phyloP scores from a whole-genome alignment of 2,888 invertebrate species.

The Psococerastis gibbosa region DNA sequence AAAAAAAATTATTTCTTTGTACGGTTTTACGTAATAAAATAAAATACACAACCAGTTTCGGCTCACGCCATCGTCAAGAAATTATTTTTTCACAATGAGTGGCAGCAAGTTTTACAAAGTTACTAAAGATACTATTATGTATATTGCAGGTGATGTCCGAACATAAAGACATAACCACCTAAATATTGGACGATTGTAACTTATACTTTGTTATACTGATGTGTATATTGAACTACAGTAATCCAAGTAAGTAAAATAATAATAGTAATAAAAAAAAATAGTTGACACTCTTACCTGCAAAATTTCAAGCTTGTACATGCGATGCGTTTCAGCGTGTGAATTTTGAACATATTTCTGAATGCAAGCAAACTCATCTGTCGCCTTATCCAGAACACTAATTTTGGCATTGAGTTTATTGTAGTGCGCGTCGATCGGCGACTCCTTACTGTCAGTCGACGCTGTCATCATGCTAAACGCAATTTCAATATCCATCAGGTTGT shows the following conservation, averaged over 20 bases:
- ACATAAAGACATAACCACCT: no score
- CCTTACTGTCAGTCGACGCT: slow-evolving; percentile 30
- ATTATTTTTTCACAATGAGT: no score
- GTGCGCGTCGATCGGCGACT: slow-evolving; percentile 58
- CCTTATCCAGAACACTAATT: slow-evolving; percentile 46
- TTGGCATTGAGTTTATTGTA: slow-evolving; percentile 74
- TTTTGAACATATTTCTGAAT: slow-evolving; percentile 66
- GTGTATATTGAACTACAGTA: neutral
- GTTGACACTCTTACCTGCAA: slow-evolving; percentile 31
- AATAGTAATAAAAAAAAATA: slow-evolving; percentile 3
- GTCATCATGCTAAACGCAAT: slow-evolving; percentile 79
- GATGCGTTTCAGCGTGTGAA: slow-evolving; percentile 85
- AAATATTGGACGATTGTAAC: no score
- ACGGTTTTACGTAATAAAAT: no score
- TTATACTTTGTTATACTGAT: no score
- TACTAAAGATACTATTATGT: no score
- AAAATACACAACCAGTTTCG: no score
- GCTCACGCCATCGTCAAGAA: no score
- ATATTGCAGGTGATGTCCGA: no score
- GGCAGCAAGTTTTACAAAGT: no score
- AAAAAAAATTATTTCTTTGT: no score
- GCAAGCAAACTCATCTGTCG: slow-evolving; percentile 49
- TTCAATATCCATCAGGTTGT: slow-evolving; percentile 85
- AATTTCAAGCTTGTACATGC: slow-evolving; percentile 47
- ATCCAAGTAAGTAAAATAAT: slow-evolving; percentile 5